Evolutionary conservation across 2,113 vertebrate genomes (phyloP).

Genomic region (Myiagra hebetior): DNA sequence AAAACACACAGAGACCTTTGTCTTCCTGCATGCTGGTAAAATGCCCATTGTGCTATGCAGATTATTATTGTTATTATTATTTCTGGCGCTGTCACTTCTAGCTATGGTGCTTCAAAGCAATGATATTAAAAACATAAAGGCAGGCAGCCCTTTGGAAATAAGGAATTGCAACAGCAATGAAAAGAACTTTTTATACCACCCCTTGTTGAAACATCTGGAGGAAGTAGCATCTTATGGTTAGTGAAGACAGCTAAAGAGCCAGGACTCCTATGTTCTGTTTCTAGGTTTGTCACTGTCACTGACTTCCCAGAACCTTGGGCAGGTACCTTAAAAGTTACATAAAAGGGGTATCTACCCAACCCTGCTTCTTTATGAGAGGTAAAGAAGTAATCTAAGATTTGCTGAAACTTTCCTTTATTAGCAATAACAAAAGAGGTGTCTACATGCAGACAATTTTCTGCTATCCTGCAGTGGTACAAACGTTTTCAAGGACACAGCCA

Average conservation of each 20-base stretch:
- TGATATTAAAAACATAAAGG: slow-evolving; percentile 60
- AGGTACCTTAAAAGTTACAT: not conserved
- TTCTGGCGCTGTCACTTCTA: slow-evolving; percentile 44
- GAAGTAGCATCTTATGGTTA: slow-evolving; percentile 9
- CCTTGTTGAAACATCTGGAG: slow-evolving; percentile 49
- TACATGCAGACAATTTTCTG: not conserved
- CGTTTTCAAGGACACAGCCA: not conserved
- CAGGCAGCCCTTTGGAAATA: slow-evolving; percentile 19
- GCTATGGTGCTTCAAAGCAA: slow-evolving; percentile 56
- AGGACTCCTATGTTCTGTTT: not conserved
- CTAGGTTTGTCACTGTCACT: not conserved
- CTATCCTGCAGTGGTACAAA: not conserved
- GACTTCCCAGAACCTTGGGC: not conserved
- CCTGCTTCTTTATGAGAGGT: not conserved
- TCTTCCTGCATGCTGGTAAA: slow-evolving; percentile 43
- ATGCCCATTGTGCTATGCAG: slow-evolving; percentile 46
- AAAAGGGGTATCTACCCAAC: not conserved
- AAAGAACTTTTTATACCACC: slow-evolving; percentile 32
- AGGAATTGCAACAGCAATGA: not conserved
- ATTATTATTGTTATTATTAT: slow-evolving; percentile 65
- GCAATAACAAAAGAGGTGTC: not conserved
- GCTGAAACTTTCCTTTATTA: not conserved
- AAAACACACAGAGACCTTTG: slow-evolving; percentile 53
- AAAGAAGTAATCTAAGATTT: not conserved
- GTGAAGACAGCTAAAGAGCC: not conserved